These are phyloP conservation scores for Mobula birostris DNA, from an alignment of 2,113 vertebrate genomes.

Conservation along the genomic window DNA sequence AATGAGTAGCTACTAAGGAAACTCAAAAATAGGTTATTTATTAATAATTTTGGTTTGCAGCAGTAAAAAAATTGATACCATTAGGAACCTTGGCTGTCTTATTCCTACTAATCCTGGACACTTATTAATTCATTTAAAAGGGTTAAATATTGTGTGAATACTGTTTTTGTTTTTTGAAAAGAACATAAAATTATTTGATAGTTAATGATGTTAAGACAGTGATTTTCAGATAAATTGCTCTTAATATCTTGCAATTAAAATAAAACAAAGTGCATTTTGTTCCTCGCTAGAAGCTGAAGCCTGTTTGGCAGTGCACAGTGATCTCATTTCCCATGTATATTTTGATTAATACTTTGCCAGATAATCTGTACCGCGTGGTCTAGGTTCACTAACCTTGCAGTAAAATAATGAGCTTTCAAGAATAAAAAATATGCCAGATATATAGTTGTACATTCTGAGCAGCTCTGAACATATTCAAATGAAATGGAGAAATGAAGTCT, in stretches of 20 bases:
- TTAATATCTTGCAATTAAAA: constrained; percentile 59
- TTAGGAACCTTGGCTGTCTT: not conserved
- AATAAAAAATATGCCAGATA: constrained; percentile 73
- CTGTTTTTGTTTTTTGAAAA: constrained; percentile 56
- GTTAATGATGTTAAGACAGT: constrained; percentile 61
- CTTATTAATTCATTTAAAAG: constrained; percentile 62
- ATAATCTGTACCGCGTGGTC: constrained; percentile 55
- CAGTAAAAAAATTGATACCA: not conserved
- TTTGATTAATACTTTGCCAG: constrained; percentile 80
- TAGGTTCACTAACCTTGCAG: constrained; percentile 69
- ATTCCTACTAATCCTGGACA: constrained; percentile 52
- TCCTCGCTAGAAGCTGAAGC: constrained; percentile 57
- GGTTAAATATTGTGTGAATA: constrained; percentile 50
- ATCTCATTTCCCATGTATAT: constrained; percentile 67
- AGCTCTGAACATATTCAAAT: constrained; percentile 67
- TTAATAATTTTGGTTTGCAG: constrained; percentile 25
- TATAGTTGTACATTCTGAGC: constrained; percentile 64
- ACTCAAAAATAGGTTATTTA: constrained; percentile 12
- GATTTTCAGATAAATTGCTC: constrained; percentile 62
- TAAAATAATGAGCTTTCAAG: constrained; percentile 89
- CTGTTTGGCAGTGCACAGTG: constrained; percentile 61
- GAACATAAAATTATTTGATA: constrained; percentile 60
- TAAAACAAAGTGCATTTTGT: constrained; percentile 55
- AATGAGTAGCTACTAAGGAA: not conserved
- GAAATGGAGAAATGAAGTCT: constrained; percentile 65